A percentile compares a stretch with the other conserved stretches of the same genome.
These are phyloP conservation scores for Stomatorhinus ivindoensis DNA, from an alignment of 2,113 vertebrate genomes.

Conservation along the genomic window DNA sequence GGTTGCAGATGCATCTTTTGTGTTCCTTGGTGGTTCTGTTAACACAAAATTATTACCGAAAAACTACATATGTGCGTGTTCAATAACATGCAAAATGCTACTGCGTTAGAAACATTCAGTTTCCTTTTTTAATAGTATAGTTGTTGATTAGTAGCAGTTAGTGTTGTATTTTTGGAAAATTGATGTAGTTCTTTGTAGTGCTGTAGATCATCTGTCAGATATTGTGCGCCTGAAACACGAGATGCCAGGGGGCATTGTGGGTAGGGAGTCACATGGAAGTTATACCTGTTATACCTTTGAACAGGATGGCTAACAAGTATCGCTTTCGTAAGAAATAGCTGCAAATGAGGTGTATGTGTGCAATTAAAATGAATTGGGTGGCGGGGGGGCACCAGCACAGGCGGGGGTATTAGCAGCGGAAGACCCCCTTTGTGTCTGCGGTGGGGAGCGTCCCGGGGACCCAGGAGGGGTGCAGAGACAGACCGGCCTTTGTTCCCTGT, in stretches of 20 bases:
- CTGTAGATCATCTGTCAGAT: background rate
- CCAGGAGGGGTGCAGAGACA: constrained; percentile 52
- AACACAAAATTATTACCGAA: background rate
- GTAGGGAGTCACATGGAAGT: background rate
- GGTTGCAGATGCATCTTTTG: background rate
- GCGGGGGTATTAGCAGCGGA: background rate
- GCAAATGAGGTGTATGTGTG: background rate
- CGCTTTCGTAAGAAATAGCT: background rate
- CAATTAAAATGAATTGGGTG: background rate
- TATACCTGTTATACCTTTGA: background rate
- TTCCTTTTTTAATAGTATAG: background rate
- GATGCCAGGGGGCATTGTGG: background rate
- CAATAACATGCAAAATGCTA: background rate
- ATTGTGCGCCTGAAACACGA: background rate
- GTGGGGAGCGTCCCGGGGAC: constrained; percentile 46
- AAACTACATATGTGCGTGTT: background rate
- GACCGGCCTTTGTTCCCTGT: constrained; percentile 56
- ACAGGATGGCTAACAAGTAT: background rate
- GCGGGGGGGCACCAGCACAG: background rate
- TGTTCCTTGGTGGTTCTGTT: background rate
- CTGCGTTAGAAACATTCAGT: background rate
- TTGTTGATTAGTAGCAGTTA: background rate
- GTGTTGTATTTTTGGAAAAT: background rate
- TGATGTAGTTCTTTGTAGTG: background rate
- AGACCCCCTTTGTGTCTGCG: constrained; percentile 32